Percentiles rank a stretch among this genome's conserved stretches.
These are phyloP conservation scores for Platycheirus rosarum DNA, from an alignment of 2,888 invertebrate genomes.

Conservation along the genomic window DNA sequence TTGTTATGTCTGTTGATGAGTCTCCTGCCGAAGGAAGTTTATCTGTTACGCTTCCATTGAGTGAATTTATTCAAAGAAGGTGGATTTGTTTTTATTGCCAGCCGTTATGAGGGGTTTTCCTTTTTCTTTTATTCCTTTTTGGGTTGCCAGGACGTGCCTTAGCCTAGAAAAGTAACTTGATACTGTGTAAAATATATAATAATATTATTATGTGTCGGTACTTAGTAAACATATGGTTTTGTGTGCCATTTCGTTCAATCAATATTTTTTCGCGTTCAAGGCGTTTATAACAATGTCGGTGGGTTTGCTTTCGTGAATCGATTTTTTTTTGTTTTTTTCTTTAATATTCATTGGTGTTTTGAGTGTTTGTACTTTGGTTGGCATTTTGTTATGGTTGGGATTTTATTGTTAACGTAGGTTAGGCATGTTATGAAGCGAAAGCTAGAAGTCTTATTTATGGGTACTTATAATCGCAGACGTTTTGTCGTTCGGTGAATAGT, in stretches of 20 bases:
- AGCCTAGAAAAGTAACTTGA: conserved; percentile 49
- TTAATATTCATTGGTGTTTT: conserved; percentile 7
- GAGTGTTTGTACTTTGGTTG: background rate
- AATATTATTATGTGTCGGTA: conserved; percentile 56
- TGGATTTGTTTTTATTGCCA: conserved; percentile 70
- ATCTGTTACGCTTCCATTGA: conserved; percentile 71
- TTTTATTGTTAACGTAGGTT: conserved; percentile 59
- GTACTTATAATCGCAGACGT: background rate
- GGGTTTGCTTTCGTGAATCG: conserved; percentile 13
- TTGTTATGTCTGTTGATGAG: conserved; percentile 66
- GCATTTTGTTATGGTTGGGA: conserved; percentile 26
- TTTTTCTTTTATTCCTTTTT: conserved; percentile 25
- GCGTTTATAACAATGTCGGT: conserved; percentile 25
- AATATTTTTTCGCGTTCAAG: conserved; percentile 60
- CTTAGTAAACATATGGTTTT: conserved; percentile 68
- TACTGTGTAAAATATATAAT: conserved; percentile 44
- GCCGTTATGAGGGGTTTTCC: conserved; percentile 46
- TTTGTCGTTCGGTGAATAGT: background rate
- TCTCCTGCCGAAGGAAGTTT: conserved; percentile 49
- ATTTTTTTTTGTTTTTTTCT: conserved; percentile 26
- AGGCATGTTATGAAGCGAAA: conserved; percentile 30
- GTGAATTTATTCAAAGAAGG: conserved; percentile 73
- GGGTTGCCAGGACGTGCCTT: conserved; percentile 26
- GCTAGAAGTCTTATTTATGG: background rate
- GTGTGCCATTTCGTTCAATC: conserved; percentile 65